Evolutionary conservation across 2,888 invertebrate species (phyloP), one percentile per base, ranked within the genome.

Genomic region (Acanthosoma haemorrhoidale): DNA sequence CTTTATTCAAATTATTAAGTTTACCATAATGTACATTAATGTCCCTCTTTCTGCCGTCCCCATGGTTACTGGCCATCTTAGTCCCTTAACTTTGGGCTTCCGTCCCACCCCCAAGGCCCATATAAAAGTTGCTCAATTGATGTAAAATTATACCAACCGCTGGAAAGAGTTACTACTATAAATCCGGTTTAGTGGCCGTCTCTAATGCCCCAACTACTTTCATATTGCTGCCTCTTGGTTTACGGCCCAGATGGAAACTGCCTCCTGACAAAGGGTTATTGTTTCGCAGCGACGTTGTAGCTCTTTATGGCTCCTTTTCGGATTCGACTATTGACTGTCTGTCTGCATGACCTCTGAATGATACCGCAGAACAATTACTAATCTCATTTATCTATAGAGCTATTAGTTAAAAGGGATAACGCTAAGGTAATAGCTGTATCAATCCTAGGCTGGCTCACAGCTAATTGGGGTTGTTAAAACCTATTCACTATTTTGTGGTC

Each of bases 1-100:
- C 70, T 67, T 70, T 70, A 70, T 70, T 70, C 70, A 70, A 70
- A 70, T 70, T 70, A 67, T 70, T 67, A 70, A 66, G 43, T 70
- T 66, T 70, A 66, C 70, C 70, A 66, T 66, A 57, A 66, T 41
- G 70, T 58, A 43, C 63, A 60, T 69, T 39, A 36, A 38, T 32
- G 29, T 66, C 66, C 18, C 43, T 15, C 18, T 59, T 43, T 66
- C 66, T 15, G 21, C 21, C 32, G 58, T 58, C 31, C 58, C 59
- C 59, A 18, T 34, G 59, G 31, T 31, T 8, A 9, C 8, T 36
- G 8, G 36, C 59, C 34, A 31, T 59, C 59, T 59, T 31, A 2
- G n/a, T 34, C 32, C 13, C 31, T 32, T 34, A 31, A 31, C 34
- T 34, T 32, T 34, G 16, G 59, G 34, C 59, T 34, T 59, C 59